Conservation (phyloP, 2,888 invertebrate species). For the Caprella mutica region DNA sequence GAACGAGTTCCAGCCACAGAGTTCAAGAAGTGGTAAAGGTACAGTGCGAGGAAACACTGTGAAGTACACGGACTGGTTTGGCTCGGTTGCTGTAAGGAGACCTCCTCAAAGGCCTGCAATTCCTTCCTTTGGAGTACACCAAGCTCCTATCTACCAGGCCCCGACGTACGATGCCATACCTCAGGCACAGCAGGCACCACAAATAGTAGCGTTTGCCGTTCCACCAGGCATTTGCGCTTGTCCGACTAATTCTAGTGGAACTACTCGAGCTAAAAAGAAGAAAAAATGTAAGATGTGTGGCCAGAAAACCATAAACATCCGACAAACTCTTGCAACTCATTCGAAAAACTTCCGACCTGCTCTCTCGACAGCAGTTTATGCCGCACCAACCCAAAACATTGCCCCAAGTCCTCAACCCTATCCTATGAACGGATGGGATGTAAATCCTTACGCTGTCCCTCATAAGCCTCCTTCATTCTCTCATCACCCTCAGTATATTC, state of each 20-base stretch:
- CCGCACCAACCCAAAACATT: slow-evolving; percentile 1
- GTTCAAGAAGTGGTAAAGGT: not conserved
- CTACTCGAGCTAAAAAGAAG: slow-evolving; percentile 29
- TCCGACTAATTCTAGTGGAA: slow-evolving; percentile 15
- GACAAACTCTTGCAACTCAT: slow-evolving; percentile 17
- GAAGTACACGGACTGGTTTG: slow-evolving; percentile 33
- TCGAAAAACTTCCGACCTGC: slow-evolving; percentile 22
- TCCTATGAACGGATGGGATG: not conserved
- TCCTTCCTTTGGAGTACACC: slow-evolving; percentile 11
- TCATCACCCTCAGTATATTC: not conserved
- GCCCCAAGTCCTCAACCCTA: not conserved
- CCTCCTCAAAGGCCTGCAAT: slow-evolving; percentile 23
- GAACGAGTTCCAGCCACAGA: not conserved
- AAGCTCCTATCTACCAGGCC: not conserved
- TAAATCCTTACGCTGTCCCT: not conserved
- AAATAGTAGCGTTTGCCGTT: not conserved
- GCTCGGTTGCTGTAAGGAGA: slow-evolving; percentile 24
- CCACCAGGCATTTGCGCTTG: slow-evolving; percentile 29
- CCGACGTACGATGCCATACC: slow-evolving; percentile 1
- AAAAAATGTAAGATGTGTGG: slow-evolving; percentile 33
- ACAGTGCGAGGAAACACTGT: slow-evolving; percentile 18
- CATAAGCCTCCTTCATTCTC: not conserved
- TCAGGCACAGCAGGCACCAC: slow-evolving; percentile 21
- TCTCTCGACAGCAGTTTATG: slow-evolving; percentile 21
- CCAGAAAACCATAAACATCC: slow-evolving; percentile 24